Conservation (phyloP, 2,797 vertebrate genomes). For the Sebastes vulpes region DNA sequence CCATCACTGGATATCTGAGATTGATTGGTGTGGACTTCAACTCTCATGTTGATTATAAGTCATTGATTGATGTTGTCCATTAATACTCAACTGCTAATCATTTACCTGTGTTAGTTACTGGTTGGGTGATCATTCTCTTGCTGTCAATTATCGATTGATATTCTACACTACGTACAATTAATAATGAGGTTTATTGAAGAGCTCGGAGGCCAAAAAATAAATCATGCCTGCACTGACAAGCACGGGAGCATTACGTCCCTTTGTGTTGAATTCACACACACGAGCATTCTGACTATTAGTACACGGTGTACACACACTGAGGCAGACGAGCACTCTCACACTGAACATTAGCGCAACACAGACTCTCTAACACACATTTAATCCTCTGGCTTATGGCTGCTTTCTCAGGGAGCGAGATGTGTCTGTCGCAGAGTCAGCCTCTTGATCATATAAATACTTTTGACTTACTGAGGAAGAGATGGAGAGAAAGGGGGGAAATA, state of each 20-base stretch:
- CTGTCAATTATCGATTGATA: conserved; percentile 36
- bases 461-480: conserved; percentile 27
- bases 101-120: conserved; percentile 53
- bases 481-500: not conserved
- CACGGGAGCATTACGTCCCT: not conserved
- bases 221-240: not conserved
- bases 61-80: conserved; percentile 56
- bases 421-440: conserved; percentile 64
- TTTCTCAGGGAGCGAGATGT: conserved; percentile 64
- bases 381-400: conserved; percentile 69
- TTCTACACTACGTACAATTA: not conserved
- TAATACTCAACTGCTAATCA: conserved; percentile 43
- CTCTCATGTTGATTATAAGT: conserved; percentile 57
- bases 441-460: conserved; percentile 75
- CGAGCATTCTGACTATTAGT: conserved; percentile 29
- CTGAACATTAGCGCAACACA: conserved; percentile 56
- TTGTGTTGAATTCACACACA: conserved; percentile 1
- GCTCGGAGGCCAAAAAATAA: not conserved
- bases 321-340: conserved; percentile 27
- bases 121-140: conserved; percentile 22
- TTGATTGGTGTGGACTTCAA: conserved; percentile 42
- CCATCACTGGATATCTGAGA: conserved; percentile 49
- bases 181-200: conserved; percentile 6
- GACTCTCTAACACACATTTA: conserved; percentile 70
- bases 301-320: conserved; percentile 25